A percentile compares a stretch with the other conserved stretches of the same genome.
Conservation (phyloP, 1,140 invertebrate genomes). For the Dreissena polymorpha region DNA sequence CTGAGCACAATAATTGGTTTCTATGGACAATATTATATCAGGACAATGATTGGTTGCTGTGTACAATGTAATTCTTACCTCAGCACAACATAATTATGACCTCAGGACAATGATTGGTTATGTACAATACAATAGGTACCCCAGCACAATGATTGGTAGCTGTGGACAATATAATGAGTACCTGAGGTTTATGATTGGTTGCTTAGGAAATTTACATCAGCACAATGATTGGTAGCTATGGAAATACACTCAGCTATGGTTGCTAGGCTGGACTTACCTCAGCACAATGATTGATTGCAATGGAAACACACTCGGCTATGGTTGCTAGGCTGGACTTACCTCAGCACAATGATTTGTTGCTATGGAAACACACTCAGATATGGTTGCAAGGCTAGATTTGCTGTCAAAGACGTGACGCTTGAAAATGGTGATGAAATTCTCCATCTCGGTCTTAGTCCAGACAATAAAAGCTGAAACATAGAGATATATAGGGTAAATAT, state of each 20-base stretch:
- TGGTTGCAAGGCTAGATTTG: slow-evolving; percentile 89
- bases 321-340: slow-evolving; percentile 87
- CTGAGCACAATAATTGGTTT: too few relatives aligned
- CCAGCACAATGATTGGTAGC: too few relatives aligned
- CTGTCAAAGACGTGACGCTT: slow-evolving; percentile 94
- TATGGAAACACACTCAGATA: slow-evolving; percentile 92
- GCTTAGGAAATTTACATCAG: too few relatives aligned
- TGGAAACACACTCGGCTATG: slow-evolving; percentile 92
- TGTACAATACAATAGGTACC: too few relatives aligned
- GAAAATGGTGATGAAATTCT: slow-evolving; percentile 89
- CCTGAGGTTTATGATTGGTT: too few relatives aligned
- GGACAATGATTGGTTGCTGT: too few relatives aligned
- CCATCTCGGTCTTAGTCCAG: slow-evolving; percentile 94
- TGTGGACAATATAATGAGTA: too few relatives aligned
- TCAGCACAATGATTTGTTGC: slow-evolving; percentile 88
- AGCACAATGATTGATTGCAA: slow-evolving; percentile 88
- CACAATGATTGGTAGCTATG: slow-evolving; percentile 88
- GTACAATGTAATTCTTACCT: too few relatives aligned
- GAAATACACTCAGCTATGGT: slow-evolving; percentile 93
- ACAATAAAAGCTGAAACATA: slow-evolving; percentile 89
- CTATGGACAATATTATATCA: too few relatives aligned
- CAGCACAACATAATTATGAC: too few relatives aligned
- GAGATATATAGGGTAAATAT: too few relatives aligned
- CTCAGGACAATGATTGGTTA: too few relatives aligned
- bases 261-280: slow-evolving; percentile 87